Base-by-base conservation (phyloP, 2,888 invertebrate species). In the Autographa pulchrina region DNA sequence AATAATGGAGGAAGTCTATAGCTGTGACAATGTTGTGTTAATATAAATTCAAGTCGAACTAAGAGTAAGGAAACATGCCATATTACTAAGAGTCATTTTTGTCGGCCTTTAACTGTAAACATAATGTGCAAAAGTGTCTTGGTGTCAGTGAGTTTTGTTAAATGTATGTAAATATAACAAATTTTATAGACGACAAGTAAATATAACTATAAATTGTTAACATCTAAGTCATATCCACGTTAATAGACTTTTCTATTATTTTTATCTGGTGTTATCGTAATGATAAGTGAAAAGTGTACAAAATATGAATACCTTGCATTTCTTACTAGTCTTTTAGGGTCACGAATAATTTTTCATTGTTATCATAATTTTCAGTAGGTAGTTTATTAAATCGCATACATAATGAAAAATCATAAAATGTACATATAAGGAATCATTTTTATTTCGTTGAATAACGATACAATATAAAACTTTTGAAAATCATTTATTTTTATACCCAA, bases 291-390 rank as follows among this genome's bases (percentile, higher is more conserved):
- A 92, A 92, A 92, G 86, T 95, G 95, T 96, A 95, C 95, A 95
- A 95, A 92, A 89, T 90, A 92, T 90, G 81, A 92, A 90, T 91
- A 92, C 59, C 90, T 91, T 94, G 94, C 94, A 95, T 96, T 96
- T 95, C 93, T 92, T 88, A 92, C 95, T 95, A 96, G 96, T 96
- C 95, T 91, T 86, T 90, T 94, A 94, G 94, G 93, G 93, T 94
- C 95, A 94, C 93, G 90, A 91, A 88, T 87, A 82, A 64, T 84
- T 85, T 85, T 78, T 86, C 84, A 81, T 86, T 88, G 88, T 89
- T 88, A 77, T 86, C 86, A 88, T 84, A 86, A 75, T 76, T 82
- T 86, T 87, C 89, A 82, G 85, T 88, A 88, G 85, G 82, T 91
- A 89, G 86, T 81, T 81, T 87, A 81, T 86, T 78, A 80, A 85